Evolutionary conservation across 2,888 invertebrate genomes (phyloP).

Genomic region (Drosophila macrospina): DNA sequence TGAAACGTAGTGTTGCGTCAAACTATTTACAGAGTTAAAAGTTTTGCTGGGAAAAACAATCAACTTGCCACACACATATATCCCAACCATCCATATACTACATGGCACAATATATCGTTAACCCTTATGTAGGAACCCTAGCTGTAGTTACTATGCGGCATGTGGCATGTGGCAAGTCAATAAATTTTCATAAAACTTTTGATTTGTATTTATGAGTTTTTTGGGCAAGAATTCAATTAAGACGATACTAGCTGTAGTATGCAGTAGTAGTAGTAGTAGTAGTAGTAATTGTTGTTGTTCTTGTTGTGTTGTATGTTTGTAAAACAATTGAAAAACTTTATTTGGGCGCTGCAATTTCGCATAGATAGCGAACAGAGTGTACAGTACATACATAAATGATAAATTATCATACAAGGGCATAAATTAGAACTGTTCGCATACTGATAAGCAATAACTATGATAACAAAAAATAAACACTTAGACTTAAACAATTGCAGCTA

Average conservation of each 20-base stretch:
- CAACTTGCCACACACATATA: conserved; percentile 26
- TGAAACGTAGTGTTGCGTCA: conserved; percentile 44
- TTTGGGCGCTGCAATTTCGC: conserved; percentile 52
- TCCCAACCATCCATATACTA: background rate
- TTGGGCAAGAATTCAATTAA: conserved; percentile 66
- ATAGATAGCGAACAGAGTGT: conserved; percentile 39
- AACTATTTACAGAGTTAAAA: conserved; percentile 51
- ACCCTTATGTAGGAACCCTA: conserved; percentile 28
- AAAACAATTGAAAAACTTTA: conserved; percentile 82
- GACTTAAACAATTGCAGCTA: conserved; percentile 48
- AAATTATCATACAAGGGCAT: conserved; percentile 76
- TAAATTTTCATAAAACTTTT: conserved; percentile 81
- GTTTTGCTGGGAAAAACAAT: conserved; percentile 44
- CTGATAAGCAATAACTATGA: conserved; percentile 47
- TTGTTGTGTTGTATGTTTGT: conserved; percentile 55
- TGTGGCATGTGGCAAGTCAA: conserved; percentile 58
- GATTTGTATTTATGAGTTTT: conserved; percentile 79
- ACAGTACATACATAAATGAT: conserved; percentile 53
- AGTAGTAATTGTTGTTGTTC: conserved; percentile 14
- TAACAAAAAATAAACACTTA: conserved; percentile 59
- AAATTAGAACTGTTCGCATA: conserved; percentile 60
- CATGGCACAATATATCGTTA: conserved; percentile 24
- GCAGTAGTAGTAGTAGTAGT: conserved; percentile 1
- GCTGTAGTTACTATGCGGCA: conserved; percentile 20
- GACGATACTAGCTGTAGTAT: conserved; percentile 35